Percentiles rank a stretch among this genome's conserved stretches.
These are phyloP conservation scores for Thymallus thymallus DNA, from an alignment of 2,113 vertebrate species.

Conservation along the genomic window DNA sequence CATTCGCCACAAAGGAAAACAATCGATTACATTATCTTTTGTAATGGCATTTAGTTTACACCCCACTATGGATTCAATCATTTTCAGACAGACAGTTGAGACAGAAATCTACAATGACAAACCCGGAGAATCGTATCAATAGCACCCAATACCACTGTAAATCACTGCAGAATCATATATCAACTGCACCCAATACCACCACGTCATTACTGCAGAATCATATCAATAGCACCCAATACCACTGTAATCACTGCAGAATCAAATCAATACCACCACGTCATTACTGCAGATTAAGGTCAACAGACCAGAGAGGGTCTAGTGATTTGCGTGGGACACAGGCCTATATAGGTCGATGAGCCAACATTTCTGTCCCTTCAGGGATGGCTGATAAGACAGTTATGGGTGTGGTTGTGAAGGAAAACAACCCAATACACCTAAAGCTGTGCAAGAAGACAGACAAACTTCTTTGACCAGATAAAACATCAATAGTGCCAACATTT, in stretches of 20 bases:
- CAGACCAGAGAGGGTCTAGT: slow-evolving; percentile 63
- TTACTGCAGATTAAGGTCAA: slow-evolving; percentile 59
- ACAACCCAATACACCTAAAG: neutral
- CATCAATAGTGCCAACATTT: neutral
- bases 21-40: neutral
- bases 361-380: slow-evolving; percentile 67
- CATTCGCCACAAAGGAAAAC: slow-evolving; percentile 3
- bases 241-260: too few species aligned
- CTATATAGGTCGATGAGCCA: slow-evolving; percentile 29
- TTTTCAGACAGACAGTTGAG: slow-evolving; percentile 28
- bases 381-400: slow-evolving; percentile 59
- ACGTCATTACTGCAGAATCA: too few species aligned
- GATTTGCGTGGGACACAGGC: slow-evolving; percentile 25
- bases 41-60: slow-evolving; percentile 10
- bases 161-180: too few species aligned
- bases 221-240: slow-evolving; percentile 25
- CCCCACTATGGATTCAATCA: slow-evolving; percentile 53
- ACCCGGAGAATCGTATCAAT: slow-evolving; percentile 18
- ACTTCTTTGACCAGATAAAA: slow-evolving; percentile 51
- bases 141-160: slow-evolving; percentile 39
- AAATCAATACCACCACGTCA: slow-evolving; percentile 39
- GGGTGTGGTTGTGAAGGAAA: slow-evolving; percentile 45
- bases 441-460: slow-evolving; percentile 41
- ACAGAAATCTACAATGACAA: slow-evolving; percentile 22
- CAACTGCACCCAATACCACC: slow-evolving; percentile 27